These are phyloP conservation scores for Lordiphosa clarofinis DNA, from an alignment of 1,140 invertebrate species.

Conservation along the genomic window DNA sequence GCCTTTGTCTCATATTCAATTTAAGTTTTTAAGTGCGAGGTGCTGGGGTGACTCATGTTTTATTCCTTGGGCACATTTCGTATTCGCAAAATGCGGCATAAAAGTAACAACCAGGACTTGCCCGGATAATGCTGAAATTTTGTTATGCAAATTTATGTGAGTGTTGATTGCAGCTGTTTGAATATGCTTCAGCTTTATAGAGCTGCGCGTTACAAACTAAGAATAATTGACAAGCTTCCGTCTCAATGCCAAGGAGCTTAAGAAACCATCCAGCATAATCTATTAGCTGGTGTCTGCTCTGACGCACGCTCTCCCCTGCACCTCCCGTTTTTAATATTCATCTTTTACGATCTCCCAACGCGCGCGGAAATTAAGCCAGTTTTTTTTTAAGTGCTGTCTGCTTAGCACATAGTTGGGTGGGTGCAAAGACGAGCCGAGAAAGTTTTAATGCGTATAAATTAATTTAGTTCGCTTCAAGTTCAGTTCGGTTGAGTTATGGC, in stretches of 20 bases:
- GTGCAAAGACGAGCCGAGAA: conserved; percentile 18
- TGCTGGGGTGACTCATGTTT: conserved; percentile 51
- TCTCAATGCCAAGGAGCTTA: conserved; percentile 31
- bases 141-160: conserved; percentile 72
- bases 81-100: conserved; percentile 51
- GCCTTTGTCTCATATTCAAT: conserved; percentile 41
- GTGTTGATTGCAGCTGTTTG: conserved; percentile 72
- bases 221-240: conserved; percentile 25
- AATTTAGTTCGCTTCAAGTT: conserved; percentile 53
- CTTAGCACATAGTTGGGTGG: conserved; percentile 26
- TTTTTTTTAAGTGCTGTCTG: conserved; percentile 25
- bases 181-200: conserved; percentile 13
- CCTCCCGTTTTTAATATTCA: conserved; percentile 49
- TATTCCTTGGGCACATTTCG: conserved; percentile 64
- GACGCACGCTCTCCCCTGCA: not conserved
- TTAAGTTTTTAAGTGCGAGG: conserved; percentile 44
- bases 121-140: conserved; percentile 57
- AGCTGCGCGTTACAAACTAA: conserved; percentile 19
- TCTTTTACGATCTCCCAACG: conserved; percentile 24
- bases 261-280: conserved; percentile 52
- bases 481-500: conserved; percentile 54
- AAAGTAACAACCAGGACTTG: conserved; percentile 41
- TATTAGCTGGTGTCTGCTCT: conserved; percentile 35
- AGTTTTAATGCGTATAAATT: conserved; percentile 63
- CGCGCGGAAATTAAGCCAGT: conserved; percentile 34